phyloP scores from a whole-genome alignment of 1,140 invertebrate genomes.

The Cyclargus thomasi region DNA sequence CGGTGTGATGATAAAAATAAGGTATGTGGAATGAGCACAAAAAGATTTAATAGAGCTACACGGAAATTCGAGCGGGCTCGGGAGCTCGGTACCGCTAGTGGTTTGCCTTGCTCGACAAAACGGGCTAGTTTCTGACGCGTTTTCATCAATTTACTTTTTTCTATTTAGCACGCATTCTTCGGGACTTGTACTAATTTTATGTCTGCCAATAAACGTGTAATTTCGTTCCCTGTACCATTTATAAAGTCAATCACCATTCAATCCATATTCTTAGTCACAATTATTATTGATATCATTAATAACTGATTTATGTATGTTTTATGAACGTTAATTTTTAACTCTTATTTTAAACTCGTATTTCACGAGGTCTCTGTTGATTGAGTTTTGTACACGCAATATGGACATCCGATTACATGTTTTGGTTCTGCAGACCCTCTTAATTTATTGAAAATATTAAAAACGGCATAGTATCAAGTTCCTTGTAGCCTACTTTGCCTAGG shows the following conservation, averaged over 20 bases:
- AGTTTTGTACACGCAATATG: too few relatives aligned
- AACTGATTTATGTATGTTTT: background rate
- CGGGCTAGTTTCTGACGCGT: background rate
- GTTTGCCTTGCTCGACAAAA: slow-evolving; percentile 6
- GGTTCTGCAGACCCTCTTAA: too few relatives aligned
- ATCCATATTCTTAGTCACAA: background rate
- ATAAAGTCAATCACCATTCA: slow-evolving; percentile 1
- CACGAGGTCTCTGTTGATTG: too few relatives aligned
- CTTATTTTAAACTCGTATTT: background rate
- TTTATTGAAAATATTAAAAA: too few relatives aligned
- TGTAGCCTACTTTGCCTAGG: too few relatives aligned
- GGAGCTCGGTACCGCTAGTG: background rate
- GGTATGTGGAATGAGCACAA: background rate
- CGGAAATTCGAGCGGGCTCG: background rate
- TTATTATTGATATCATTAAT: background rate
- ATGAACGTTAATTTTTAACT: background rate
- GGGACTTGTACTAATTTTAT: background rate
- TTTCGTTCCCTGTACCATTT: background rate
- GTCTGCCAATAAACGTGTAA: slow-evolving; percentile 7
- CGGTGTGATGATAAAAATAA: background rate
- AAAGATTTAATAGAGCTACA: slow-evolving; percentile 15
- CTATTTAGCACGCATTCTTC: slow-evolving; percentile 11
- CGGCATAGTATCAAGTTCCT: too few relatives aligned
- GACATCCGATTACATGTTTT: too few relatives aligned
- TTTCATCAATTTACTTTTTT: slow-evolving; percentile 10